A percentile compares a stretch with the other conserved stretches of the same genome.
phyloP scores from a whole-genome alignment of 2,113 vertebrate genomes.

The Colaptes auratus region DNA sequence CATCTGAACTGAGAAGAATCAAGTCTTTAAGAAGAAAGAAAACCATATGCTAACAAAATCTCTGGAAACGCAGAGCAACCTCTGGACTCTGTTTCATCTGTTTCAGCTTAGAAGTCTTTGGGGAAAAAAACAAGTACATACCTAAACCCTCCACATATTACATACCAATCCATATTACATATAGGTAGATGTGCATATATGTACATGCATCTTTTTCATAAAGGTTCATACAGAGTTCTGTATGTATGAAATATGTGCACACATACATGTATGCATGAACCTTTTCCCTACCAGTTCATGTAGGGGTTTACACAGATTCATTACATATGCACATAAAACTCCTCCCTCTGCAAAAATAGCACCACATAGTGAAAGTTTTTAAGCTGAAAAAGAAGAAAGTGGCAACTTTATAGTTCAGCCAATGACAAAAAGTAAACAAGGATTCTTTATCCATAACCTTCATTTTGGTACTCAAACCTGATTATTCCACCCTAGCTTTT shows the following conservation, averaged over 20 bases:
- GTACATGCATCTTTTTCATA: not conserved
- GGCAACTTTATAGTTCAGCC: not conserved
- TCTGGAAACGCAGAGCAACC: not conserved
- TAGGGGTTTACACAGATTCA: not conserved
- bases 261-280: not conserved
- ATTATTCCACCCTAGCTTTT: not conserved
- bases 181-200: not conserved
- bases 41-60: too few species aligned
- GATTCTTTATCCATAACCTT: not conserved
- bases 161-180: not conserved
- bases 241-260: not conserved
- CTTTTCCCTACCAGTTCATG: not conserved
- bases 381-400: not conserved
- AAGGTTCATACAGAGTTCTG: not conserved
- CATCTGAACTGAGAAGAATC: not conserved
- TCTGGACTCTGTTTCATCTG: not conserved
- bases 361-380: not conserved
- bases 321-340: fast-evolving
- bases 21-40: not conserved
- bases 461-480: not conserved
- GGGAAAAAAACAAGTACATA: not conserved
- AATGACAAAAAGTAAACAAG: not conserved
- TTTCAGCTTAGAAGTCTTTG: not conserved
- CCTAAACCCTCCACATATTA: too few species aligned
- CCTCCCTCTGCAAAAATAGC: not conserved